A percentile compares a stretch with the other conserved stretches of the same genome.
Evolutionary conservation across 2,797 vertebrate genomes (phyloP).

Genomic region (Vipera latastei): DNA sequence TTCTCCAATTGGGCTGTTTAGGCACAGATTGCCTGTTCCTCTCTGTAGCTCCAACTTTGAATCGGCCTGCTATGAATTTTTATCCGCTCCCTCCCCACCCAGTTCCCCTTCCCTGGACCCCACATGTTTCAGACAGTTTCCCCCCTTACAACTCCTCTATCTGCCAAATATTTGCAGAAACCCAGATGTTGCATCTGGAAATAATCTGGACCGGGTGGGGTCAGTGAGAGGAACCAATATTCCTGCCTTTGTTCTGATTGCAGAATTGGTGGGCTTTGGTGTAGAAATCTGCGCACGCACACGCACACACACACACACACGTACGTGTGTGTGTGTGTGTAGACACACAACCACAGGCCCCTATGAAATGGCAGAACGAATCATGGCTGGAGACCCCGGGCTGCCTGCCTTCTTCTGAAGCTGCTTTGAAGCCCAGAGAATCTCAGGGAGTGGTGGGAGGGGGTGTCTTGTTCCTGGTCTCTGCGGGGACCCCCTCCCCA

Average conservation of each 20-base stretch:
- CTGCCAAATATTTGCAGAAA: conserved; percentile 19
- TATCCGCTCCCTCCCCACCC: not conserved
- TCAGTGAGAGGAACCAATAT: not conserved
- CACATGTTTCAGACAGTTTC: not conserved
- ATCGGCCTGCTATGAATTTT: not conserved
- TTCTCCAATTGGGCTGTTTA: not conserved
- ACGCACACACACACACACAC: not conserved
- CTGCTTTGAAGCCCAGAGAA: not conserved
- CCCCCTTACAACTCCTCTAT: not conserved
- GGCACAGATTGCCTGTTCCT: not conserved
- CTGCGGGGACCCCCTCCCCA: not conserved
- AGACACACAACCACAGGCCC: conserved; percentile 1
- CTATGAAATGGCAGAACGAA: not conserved
- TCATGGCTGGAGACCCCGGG: not conserved
- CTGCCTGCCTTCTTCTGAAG: not conserved
- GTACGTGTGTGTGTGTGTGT: not conserved
- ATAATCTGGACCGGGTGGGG: not conserved
- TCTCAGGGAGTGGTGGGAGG: not conserved
- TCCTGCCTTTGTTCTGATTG: conserved; percentile 23
- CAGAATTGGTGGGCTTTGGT: conserved; percentile 21
- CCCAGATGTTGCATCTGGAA: conserved; percentile 34
- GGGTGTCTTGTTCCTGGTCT: not conserved
- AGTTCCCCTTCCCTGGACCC: not conserved
- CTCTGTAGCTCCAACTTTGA: not conserved
- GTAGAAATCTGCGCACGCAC: not conserved